Conservation (phyloP, 2,797 vertebrate species). For the Columba guinea region DNA sequence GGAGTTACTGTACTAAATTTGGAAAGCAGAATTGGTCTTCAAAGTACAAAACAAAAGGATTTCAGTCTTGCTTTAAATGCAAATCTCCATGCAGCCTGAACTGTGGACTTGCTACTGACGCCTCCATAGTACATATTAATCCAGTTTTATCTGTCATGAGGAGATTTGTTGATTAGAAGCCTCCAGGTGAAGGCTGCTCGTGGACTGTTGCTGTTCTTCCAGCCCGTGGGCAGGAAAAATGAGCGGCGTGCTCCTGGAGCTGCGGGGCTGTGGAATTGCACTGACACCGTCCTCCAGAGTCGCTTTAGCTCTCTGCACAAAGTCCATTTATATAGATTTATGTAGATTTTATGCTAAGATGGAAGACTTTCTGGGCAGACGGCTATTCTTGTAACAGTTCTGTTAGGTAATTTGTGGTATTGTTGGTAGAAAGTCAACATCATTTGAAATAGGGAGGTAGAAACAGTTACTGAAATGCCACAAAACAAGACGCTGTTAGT, state of each 20-base stretch:
- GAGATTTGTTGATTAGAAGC: slow-evolving; percentile 60
- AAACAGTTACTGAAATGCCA: neutral
- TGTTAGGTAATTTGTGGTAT: neutral
- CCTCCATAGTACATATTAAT: slow-evolving; percentile 34
- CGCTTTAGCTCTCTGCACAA: neutral
- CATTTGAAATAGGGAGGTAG: neutral
- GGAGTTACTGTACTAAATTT: neutral
- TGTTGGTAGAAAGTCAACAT: neutral
- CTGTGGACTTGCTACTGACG: neutral
- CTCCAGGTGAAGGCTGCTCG: slow-evolving; percentile 5
- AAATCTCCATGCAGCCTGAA: neutral
- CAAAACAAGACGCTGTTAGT: neutral
- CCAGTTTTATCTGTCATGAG: slow-evolving; percentile 36
- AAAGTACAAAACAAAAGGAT: neutral
- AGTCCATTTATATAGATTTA: slow-evolving; percentile 35
- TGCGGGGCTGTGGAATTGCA: neutral
- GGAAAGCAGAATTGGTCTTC: neutral
- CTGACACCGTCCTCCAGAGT: neutral
- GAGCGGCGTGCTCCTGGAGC: slow-evolving; percentile 6
- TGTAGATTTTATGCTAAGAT: slow-evolving; percentile 15
- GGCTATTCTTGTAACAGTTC: neutral
- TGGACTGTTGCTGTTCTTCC: slow-evolving; percentile 14
- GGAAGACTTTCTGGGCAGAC: neutral
- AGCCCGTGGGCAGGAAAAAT: slow-evolving; percentile 59
- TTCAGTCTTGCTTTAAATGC: slow-evolving; percentile 24